Percentiles rank a stretch among this genome's conserved stretches.
These are phyloP conservation scores for Caenorhabditis remanei DNA, from an alignment of 1,140 invertebrate species.

Conservation along the genomic window DNA sequence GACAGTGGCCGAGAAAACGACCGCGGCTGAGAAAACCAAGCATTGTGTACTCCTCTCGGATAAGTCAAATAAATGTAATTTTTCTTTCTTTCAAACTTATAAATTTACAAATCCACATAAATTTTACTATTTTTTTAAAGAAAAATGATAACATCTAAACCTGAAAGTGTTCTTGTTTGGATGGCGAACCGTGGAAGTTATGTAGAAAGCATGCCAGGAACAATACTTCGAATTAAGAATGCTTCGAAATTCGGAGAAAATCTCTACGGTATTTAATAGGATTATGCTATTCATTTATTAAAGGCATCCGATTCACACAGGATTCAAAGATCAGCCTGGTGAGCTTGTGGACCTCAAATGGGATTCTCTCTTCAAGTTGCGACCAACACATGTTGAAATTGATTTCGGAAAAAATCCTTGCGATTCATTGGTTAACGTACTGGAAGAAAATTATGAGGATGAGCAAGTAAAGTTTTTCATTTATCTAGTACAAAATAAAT, in stretches of 20 bases:
- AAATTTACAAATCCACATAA: too few relatives aligned
- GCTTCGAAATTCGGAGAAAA: constrained; percentile 55
- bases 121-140: not conserved
- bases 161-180: not conserved
- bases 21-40: not conserved
- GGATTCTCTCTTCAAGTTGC: not conserved
- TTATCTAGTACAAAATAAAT: not conserved
- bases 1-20: not conserved
- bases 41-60: constrained; percentile 15
- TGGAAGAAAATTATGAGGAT: not conserved
- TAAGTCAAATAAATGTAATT: not conserved
- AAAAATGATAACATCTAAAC: not conserved
- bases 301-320: not conserved
- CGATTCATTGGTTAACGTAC: not conserved
- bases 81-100: not conserved
- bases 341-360: not conserved
- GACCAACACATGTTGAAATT: constrained; percentile 32
- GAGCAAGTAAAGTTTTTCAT: not conserved
- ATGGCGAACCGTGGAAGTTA: constrained; percentile 4
- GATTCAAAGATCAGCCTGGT: constrained; percentile 30
- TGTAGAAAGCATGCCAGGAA: constrained; percentile 17
- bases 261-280: constrained; percentile 8
- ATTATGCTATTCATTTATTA: too few relatives aligned
- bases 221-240: constrained; percentile 36
- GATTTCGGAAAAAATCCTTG: constrained; percentile 53